These are phyloP conservation scores for Ips nitidus DNA, from an alignment of 1,140 invertebrate species.

Conservation along the genomic window DNA sequence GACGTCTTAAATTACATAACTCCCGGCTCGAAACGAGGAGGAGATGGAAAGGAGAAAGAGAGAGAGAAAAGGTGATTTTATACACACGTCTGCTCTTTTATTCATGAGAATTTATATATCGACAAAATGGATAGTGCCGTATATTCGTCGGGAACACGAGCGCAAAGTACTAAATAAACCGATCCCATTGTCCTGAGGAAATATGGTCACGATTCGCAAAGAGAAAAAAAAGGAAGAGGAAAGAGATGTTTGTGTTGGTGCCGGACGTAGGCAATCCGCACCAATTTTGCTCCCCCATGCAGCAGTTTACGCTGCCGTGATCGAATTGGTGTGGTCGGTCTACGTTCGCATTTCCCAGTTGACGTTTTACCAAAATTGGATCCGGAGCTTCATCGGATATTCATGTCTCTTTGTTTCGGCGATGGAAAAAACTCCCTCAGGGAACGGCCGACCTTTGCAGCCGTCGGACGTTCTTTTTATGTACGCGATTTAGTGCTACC, in stretches of 20 bases:
- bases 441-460: not conserved
- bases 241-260: slow-evolving; percentile 4
- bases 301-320: too few relatives aligned
- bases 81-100: slow-evolving; percentile 31
- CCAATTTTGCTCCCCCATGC: slow-evolving; percentile 1
- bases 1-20: slow-evolving; percentile 11
- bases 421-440: slow-evolving; percentile 7
- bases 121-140: slow-evolving; percentile 35
- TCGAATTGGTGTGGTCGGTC: too few relatives aligned
- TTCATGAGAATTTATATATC: slow-evolving; percentile 36
- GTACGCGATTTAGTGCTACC: too few relatives aligned
- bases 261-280: slow-evolving; percentile 5
- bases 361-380: slow-evolving; percentile 19
- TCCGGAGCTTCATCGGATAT: slow-evolving; percentile 24
- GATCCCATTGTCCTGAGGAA: slow-evolving; percentile 32
- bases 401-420: slow-evolving; percentile 25
- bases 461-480: too few relatives aligned
- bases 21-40: slow-evolving; percentile 1
- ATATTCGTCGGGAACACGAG: slow-evolving; percentile 31
- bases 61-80: not conserved
- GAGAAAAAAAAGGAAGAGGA: slow-evolving; percentile 10
- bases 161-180: slow-evolving; percentile 35
- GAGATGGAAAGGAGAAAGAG: not conserved
- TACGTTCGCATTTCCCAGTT: too few relatives aligned
- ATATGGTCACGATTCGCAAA: slow-evolving; percentile 31